These are phyloP conservation scores for Semnornis frantzii DNA, from an alignment of 2,113 vertebrate genomes.

Conservation along the genomic window DNA sequence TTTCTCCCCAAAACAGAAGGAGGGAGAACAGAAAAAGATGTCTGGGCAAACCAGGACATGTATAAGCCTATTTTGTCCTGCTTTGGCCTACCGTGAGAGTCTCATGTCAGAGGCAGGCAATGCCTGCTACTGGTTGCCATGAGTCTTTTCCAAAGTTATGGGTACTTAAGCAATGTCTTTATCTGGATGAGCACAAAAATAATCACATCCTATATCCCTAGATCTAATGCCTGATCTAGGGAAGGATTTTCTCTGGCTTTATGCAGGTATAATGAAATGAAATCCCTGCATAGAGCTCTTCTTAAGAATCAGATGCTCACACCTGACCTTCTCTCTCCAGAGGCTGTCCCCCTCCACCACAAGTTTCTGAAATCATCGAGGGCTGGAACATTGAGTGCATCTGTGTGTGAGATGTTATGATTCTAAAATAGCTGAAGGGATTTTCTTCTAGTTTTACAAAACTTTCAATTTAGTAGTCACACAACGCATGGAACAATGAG, in stretches of 20 bases:
- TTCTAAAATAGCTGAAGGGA: neutral
- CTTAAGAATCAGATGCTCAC: conserved; percentile 6
- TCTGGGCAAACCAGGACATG: no score
- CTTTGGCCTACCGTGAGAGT: no score
- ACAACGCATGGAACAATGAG: neutral
- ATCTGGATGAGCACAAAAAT: neutral
- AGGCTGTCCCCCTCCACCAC: neutral
- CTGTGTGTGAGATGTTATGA: neutral
- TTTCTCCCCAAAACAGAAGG: no score
- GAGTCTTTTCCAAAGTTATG: neutral
- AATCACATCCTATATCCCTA: neutral
- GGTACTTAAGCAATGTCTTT: neutral
- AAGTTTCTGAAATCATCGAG: neutral
- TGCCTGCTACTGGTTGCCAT: neutral
- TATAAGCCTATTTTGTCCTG: no score
- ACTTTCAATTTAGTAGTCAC: neutral
- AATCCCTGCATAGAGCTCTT: conserved; percentile 12
- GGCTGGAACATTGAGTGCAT: neutral
- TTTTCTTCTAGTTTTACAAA: conserved; percentile 4
- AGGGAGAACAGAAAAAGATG: no score
- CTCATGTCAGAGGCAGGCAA: neutral
- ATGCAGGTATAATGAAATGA: conserved; percentile 28
- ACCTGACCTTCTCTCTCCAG: conserved; percentile 3
- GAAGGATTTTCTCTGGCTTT: neutral
- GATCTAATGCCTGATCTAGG: neutral